A percentile compares a stretch with the other conserved stretches of the same genome.
phyloP scores from a whole-genome alignment of 2,888 invertebrate genomes.

The Agrochola circellaris region DNA sequence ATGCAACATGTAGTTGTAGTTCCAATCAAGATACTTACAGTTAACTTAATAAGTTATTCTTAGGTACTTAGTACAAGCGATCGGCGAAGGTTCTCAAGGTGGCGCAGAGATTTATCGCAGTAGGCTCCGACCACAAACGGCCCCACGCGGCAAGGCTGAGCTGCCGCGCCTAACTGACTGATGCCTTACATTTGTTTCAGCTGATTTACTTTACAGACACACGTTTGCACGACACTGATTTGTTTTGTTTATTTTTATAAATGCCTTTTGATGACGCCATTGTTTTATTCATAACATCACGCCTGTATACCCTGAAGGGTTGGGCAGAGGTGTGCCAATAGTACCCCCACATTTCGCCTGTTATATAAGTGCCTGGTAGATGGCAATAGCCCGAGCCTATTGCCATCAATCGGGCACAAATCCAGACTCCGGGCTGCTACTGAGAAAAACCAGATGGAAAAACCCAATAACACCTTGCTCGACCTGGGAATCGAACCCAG shows the following conservation, averaged over 20 bases:
- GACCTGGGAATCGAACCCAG: not conserved
- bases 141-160: conserved; percentile 64
- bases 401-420: too few relatives aligned
- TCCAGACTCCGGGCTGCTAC: too few relatives aligned
- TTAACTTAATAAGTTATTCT: conserved; percentile 53
- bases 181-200: conserved; percentile 89
- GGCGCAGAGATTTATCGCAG: conserved; percentile 85
- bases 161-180: conserved; percentile 81
- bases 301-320: too few relatives aligned
- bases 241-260: conserved; percentile 72
- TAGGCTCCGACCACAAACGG: conserved; percentile 87
- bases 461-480: not conserved
- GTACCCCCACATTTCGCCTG: not conserved
- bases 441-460: not conserved
- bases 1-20: conserved; percentile 23
- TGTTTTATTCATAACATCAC: not conserved
- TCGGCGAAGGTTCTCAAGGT: conserved; percentile 84
- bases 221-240: conserved; percentile 78
- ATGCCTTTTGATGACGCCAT: conserved; percentile 2
- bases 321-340: not conserved
- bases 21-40: conserved; percentile 37
- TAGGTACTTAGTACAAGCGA: conserved; percentile 64
- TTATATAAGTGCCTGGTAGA: not conserved
- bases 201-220: conserved; percentile 87
- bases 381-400: too few relatives aligned